Base-by-base conservation (phyloP, 2,797 vertebrate species). In the Sebastiscus tertius region DNA sequence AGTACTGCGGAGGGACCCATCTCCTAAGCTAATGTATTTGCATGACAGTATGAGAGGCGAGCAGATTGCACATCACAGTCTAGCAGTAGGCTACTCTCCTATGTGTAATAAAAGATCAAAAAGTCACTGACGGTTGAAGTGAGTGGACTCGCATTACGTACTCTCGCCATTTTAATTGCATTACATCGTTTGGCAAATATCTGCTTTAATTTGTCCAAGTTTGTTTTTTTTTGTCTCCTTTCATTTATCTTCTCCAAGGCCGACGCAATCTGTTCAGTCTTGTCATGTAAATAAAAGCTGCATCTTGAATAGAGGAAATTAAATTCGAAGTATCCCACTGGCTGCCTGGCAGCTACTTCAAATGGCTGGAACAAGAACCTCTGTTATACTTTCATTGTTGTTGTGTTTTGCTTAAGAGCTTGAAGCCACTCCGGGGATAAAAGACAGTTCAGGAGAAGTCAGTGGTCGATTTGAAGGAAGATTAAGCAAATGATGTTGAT, bases 201-300 rank as follows among this genome's bases (percentile, higher is more conserved):
- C 83, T 72, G 70, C 84, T 94, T 89, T 89, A 66, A 91, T 94
- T 93, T 89, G 81, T 89, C 84, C 68, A 82, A 87, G 65, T 89
- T 85, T 82, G n/a, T 63, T 76, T 52, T 8, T 82, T 67, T 58
- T 75, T 72, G 49, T 67, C 72, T 60, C 52, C 71, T 80, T 85
- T 86, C 67, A 73, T 84, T 90, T 81, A 64, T 91, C 82, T 88
- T 89, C 89, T 90, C 82, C 84, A 87, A 90, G 79, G 85, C 79
- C 77, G 72, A 66, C 71, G 77, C 93, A 95, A 94, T 93, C 94
- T 95, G 93, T 92, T 91, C 91, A 79, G 85, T 90, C 92, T 91
- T 91, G 90, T 95, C 93, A 89, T 94, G 93, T 92, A 88, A 94
- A 95, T 94, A 94, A 93, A 94, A 95, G 94, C 94, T 90, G 90